Base-by-base conservation (phyloP, 2,888 invertebrate genomes). In the Lasioglossum lativentre region DNA sequence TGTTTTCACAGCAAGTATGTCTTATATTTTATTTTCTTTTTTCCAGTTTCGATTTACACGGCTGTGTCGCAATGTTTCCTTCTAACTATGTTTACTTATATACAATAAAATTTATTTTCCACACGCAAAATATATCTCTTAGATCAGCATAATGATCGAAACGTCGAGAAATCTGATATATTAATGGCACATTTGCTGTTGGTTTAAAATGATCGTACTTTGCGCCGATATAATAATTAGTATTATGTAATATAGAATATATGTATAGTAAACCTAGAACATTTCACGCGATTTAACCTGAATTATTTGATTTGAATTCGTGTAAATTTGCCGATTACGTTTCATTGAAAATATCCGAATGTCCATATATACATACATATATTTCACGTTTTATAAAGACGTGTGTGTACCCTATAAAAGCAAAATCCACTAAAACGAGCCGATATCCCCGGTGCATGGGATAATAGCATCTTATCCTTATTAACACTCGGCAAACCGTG, bases 381-480 rank as follows among this genome's bases (percentile, higher is more conserved):
- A 30, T 63, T 63, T 63, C 30, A 30, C 12, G 2, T 30, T 16
- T 63, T 6, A 16, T 63, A 63, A 30, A 63, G 27, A 5, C 27
- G 2, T 8, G 30, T n/a, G 2, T 8, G 30, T n/a, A 56, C 4
- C 8, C 30, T 30, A 30, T 30, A 30, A 30, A 30, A 16, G 63
- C 63, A 63, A 63, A 63, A 16, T 63, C 14, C 63, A 30, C 6
- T n/a, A 8, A 16, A 63, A 30, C 16, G 63, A 30, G 14, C 30
- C 16, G 30, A 30, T 30, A 63, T 63, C 63, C 16, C 30, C 6
- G 16, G 63, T 16, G 30, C 6, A 63, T 16, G 63, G 30, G 16
- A 63, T 63, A 63, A 63, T 63, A 63, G 30, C 30, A 63, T 16
- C 63, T n/a, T 63, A 30, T 16, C 63, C 63, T 30, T 63, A 63